phyloP scores from a whole-genome alignment of 2,113 vertebrate genomes.

The Ciconia stormi region DNA sequence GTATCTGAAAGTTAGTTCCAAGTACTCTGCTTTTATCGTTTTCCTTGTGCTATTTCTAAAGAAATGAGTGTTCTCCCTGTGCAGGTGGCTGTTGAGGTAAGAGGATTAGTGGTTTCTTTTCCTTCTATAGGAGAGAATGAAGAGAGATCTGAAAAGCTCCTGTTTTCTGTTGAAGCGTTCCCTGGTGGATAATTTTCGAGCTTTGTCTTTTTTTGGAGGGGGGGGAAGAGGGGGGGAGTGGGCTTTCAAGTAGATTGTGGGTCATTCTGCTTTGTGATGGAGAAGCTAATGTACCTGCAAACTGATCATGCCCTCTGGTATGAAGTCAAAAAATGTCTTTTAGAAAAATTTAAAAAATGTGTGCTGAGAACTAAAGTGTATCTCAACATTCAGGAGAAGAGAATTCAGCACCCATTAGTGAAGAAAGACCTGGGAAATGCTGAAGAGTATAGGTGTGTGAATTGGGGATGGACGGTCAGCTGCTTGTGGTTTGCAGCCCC shows the following conservation, averaged over 20 bases:
- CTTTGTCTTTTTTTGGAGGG: neutral
- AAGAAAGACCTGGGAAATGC: neutral
- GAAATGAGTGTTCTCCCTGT: neutral
- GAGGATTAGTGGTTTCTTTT: neutral
- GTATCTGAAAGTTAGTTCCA: neutral
- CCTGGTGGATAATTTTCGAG: neutral
- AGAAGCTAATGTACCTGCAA: neutral
- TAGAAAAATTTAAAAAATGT: neutral
- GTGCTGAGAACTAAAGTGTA: neutral
- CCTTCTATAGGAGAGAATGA: neutral
- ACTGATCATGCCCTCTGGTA: neutral
- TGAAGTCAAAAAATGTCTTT: neutral
- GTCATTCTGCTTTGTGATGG: neutral
- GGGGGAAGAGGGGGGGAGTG: rapidly evolving
- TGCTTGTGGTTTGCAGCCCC: neutral
- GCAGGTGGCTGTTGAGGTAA: neutral
- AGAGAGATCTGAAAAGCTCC: neutral
- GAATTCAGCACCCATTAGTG: neutral
- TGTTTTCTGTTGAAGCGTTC: neutral
- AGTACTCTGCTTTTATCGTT: neutral
- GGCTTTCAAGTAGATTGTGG: neutral
- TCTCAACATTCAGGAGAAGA: neutral
- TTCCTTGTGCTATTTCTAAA: neutral
- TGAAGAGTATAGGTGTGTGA: neutral
- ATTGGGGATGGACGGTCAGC: neutral